Evolutionary conservation across 2,113 vertebrate genomes (phyloP), one percentile per base, ranked within the genome.

Genomic region (Osmerus eperlanus): DNA sequence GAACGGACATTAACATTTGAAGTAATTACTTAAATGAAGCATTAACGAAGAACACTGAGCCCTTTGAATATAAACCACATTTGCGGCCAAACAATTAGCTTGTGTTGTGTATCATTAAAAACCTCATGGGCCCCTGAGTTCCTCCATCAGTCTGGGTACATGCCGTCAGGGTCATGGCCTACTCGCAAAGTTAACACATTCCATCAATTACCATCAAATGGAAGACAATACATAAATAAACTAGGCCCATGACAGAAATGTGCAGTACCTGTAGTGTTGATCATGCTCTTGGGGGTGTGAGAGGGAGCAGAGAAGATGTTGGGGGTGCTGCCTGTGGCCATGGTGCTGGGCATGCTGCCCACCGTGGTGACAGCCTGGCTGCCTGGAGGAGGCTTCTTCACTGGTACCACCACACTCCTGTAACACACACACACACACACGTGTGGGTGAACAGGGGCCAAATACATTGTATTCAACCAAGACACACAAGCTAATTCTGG

Each of bases 261-360:
- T 2, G 7, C 41, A 11, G 41, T 80, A 92, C 91, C 91, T 3
- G 90, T 91, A 19, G 91, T 92, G 84, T 99, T 98, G 91, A 98
- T 98, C 95, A 96, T 97, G 94, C 96, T 97, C 93, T 97, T 99
- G 84, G 96, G 94, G 78, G 94, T 95, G 78, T 92, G 89, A 83
- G 95, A 93, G 75, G 95, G 85, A 41, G 96, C 93, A 88, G 95
- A 93, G 87, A 97, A 96, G 90, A 97, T 94, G 89, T 95, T 96
- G 73, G 95, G 91, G 41, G 94, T 93, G 84, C 92, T 95, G 88
- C 94, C 91, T 60, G 93, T 88, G 32, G 93, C 90, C 81, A 93
- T 84, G 12, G 91, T 92, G 2, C 91, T 83, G 66, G 93, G 90
- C 81, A 92, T 77, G 74, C 91, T 89, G 80, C 95, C 96, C 65